These are phyloP conservation scores for Gouania willdenowi DNA, from an alignment of 2,797 vertebrate genomes.

Conservation along the genomic window DNA sequence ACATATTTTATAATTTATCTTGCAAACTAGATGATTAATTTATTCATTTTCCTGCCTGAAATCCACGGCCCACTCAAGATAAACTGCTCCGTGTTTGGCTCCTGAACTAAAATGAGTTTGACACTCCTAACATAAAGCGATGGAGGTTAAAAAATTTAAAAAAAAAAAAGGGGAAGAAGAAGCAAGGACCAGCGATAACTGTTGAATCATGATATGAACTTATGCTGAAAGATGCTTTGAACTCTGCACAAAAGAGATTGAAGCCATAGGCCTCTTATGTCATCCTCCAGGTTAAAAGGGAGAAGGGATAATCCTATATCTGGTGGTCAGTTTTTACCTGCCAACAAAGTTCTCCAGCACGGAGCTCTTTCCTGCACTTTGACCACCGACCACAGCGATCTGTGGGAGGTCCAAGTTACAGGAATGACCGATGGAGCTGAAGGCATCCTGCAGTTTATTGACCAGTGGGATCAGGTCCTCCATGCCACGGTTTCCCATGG, in stretches of 20 bases:
- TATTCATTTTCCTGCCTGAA: too few relatives aligned
- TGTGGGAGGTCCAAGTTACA: constrained; percentile 92
- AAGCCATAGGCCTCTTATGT: constrained; percentile 56
- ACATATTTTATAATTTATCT: too few relatives aligned
- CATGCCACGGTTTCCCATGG: constrained; percentile 86
- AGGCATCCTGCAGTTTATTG: constrained; percentile 92
- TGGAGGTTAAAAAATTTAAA: constrained; percentile 5
- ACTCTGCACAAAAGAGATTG: constrained; percentile 28
- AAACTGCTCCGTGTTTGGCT: too few relatives aligned
- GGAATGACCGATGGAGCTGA: constrained; percentile 87
- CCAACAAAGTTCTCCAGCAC: constrained; percentile 97
- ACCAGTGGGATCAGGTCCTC: constrained; percentile 93
- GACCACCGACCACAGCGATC: constrained; percentile 92
- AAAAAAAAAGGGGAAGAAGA: background rate
- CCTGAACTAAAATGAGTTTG: too few relatives aligned
- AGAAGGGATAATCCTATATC: constrained; percentile 64
- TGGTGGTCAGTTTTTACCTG: constrained; percentile 75
- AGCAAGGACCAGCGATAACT: too few relatives aligned
- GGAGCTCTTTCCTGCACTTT: constrained; percentile 95
- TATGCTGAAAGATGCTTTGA: constrained; percentile 39
- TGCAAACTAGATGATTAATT: too few relatives aligned
- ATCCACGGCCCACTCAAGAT: too few relatives aligned
- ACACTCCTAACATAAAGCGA: too few relatives aligned
- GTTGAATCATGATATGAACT: constrained; percentile 3
- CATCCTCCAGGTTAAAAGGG: constrained; percentile 53